A percentile compares a stretch with the other conserved stretches of the same genome.
Evolutionary conservation across 2,888 invertebrate genomes (phyloP).

Genomic region (Monoplex corrugatus): DNA sequence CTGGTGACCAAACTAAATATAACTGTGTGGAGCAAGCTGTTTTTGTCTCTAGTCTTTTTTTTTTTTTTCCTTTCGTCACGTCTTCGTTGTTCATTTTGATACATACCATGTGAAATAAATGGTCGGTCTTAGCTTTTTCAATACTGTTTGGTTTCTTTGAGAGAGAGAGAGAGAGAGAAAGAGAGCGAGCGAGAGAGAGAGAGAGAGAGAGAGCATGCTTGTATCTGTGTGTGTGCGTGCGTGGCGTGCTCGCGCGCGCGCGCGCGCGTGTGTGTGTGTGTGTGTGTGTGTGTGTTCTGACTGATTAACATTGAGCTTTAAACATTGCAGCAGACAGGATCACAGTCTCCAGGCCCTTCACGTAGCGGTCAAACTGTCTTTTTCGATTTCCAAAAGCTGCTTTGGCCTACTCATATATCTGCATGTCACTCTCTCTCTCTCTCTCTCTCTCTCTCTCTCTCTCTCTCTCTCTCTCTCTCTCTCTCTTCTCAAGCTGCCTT

Average conservation of each 20-base stretch:
- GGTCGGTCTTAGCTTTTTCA: slow-evolving; percentile 40
- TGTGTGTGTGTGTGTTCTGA: too few relatives aligned
- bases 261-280: background rate
- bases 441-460: too few relatives aligned
- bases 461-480: too few relatives aligned
- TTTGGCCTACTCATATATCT: too few relatives aligned
- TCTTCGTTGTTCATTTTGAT: slow-evolving; percentile 27
- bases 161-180: background rate
- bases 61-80: background rate
- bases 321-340: too few relatives aligned
- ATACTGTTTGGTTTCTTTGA: background rate
- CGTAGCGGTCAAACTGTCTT: too few relatives aligned
- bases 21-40: background rate
- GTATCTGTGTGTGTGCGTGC: background rate
- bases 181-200: background rate
- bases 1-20: background rate
- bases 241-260: background rate
- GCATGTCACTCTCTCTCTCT: too few relatives aligned
- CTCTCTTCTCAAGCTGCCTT: too few relatives aligned
- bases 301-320: too few relatives aligned
- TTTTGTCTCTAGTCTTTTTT: slow-evolving; percentile 32
- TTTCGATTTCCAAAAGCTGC: too few relatives aligned
- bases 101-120: slow-evolving; percentile 45
- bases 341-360: too few relatives aligned
- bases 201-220: background rate